phyloP scores from a whole-genome alignment of 1,140 invertebrate species.

The Battus philenor region DNA sequence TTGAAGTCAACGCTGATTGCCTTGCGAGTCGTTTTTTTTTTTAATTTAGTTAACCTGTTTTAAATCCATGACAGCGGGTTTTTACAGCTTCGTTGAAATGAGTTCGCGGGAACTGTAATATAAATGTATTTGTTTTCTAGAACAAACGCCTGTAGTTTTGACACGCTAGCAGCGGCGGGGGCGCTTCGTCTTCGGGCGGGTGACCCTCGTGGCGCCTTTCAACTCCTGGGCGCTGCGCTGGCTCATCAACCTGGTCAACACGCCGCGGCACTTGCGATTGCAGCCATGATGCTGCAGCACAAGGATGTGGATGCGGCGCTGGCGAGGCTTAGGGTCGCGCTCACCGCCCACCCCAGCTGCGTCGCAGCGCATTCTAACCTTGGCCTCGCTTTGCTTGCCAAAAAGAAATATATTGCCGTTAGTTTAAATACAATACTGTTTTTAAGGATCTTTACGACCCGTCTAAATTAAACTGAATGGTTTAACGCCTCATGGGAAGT shows the following conservation, averaged over 20 bases:
- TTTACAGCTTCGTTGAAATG: too few species aligned
- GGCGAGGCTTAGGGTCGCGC: constrained; percentile 51
- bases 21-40: too few species aligned
- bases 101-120: too few species aligned
- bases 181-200: constrained; percentile 47
- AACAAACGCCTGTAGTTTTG: constrained; percentile 47
- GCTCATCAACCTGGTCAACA: constrained; percentile 58
- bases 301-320: constrained; percentile 52
- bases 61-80: too few species aligned
- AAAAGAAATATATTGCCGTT: constrained; percentile 65
- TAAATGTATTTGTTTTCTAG: constrained; percentile 24
- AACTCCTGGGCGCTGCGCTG: constrained; percentile 53
- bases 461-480: too few species aligned
- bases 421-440: constrained; percentile 19
- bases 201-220: constrained; percentile 57
- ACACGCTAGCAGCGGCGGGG: constrained; percentile 60
- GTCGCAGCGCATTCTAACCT: constrained; percentile 59
- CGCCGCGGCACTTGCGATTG: constrained; percentile 52
- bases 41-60: too few species aligned
- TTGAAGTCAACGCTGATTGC: too few species aligned
- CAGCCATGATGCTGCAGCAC: constrained; percentile 65
- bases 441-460: too few species aligned
- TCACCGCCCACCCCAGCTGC: constrained; percentile 53
- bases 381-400: constrained; percentile 52
- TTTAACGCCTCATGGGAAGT: too few species aligned